phyloP scores from a whole-genome alignment of 2,888 invertebrate genomes.

The Andrena bucephala region DNA sequence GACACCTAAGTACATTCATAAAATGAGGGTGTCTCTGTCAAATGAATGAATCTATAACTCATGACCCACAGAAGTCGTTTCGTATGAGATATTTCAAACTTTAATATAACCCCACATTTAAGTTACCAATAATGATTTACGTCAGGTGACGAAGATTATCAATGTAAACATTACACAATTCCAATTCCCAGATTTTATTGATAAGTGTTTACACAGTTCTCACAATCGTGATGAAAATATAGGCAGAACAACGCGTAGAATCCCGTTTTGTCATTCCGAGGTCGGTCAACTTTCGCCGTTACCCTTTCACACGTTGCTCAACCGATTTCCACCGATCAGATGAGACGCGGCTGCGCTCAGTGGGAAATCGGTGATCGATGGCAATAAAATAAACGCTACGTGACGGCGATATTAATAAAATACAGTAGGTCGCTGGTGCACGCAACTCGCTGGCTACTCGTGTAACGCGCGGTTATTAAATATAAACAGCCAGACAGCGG shows the following conservation, averaged over 20 bases:
- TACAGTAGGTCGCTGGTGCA: conserved; percentile 37
- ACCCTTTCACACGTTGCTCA: conserved; percentile 10
- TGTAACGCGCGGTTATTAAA: conserved; percentile 51
- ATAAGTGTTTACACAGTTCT: too few species aligned
- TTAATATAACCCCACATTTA: too few species aligned
- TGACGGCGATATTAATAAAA: conserved; percentile 44
- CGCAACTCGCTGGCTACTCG: conserved; percentile 28
- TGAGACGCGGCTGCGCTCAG: conserved; percentile 2
- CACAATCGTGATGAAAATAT: too few species aligned
- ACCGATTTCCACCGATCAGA: conserved; percentile 12
- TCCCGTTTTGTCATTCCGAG: neutral
- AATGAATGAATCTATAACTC: too few species aligned
- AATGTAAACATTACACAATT: too few species aligned
- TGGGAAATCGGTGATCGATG: conserved; percentile 39
- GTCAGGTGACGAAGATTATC: too few species aligned
- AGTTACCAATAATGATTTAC: too few species aligned
- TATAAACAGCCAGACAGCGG: conserved; percentile 51
- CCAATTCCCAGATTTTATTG: too few species aligned
- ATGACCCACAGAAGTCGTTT: too few species aligned
- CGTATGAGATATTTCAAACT: too few species aligned
- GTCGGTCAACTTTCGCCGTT: neutral
- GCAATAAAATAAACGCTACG: conserved; percentile 12
- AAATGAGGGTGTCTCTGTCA: too few species aligned
- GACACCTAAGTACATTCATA: too few species aligned
- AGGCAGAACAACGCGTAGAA: neutral